Conservation (phyloP, 2,797 vertebrate genomes). For the Sternotherus odoratus region DNA sequence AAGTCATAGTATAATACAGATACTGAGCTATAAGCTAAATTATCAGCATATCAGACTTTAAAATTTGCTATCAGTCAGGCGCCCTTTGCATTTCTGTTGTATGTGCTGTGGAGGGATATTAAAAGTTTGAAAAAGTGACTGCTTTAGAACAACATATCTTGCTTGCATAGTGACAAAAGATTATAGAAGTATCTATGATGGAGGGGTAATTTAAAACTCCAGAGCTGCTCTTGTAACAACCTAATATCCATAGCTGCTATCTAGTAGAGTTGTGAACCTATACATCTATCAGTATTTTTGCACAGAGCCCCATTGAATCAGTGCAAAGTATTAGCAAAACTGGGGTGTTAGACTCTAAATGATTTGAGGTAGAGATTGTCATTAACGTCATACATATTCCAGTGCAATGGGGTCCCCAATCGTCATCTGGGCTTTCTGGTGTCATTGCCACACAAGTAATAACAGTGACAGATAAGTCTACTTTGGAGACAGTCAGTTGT, state of each 20-base stretch:
- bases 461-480: neutral
- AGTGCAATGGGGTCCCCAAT: neutral
- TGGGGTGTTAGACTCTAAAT: neutral
- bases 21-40: neutral
- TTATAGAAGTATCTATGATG: neutral
- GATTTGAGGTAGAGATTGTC: neutral
- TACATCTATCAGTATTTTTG: rapidly evolving
- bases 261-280: neutral
- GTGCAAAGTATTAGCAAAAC: neutral
- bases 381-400: neutral
- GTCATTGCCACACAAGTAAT: neutral
- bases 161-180: neutral
- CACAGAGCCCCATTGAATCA: neutral
- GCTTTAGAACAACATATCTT: neutral
- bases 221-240: neutral
- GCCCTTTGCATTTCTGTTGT: neutral
- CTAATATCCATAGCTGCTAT: rapidly evolving
- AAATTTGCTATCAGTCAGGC: neutral
- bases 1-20: neutral
- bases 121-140: neutral
- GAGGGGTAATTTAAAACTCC: neutral
- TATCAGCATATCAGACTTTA: neutral
- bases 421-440: neutral
- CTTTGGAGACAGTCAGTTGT: neutral
- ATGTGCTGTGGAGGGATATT: rapidly evolving